phyloP scores from a whole-genome alignment of 2,113 vertebrate genomes.

The Podarcis raffonei region DNA sequence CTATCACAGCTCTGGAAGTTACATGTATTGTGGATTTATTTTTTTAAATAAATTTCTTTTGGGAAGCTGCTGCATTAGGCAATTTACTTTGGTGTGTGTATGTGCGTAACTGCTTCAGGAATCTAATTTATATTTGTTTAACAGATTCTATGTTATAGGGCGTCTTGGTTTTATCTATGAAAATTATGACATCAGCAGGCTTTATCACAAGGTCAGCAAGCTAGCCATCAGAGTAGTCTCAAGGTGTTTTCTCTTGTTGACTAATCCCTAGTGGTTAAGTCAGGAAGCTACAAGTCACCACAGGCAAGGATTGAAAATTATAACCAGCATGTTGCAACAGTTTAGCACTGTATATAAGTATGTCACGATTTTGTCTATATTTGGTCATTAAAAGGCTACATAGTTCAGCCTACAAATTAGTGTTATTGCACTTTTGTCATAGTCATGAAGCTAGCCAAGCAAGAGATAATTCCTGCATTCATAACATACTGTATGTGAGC shows the following conservation, averaged over 20 bases:
- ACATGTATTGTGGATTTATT: background rate
- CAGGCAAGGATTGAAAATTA: background rate
- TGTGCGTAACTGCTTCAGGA: background rate
- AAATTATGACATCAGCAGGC: background rate
- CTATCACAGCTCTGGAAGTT: background rate
- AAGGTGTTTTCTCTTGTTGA: conserved; percentile 9
- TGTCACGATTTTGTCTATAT: conserved; percentile 19
- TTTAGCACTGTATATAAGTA: background rate
- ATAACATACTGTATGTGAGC: background rate
- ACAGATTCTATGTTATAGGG: background rate
- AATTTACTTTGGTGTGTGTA: background rate
- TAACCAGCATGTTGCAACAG: too few species aligned
- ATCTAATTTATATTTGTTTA: conserved; percentile 15
- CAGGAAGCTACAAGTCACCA: conserved; percentile 13
- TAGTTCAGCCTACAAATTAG: background rate
- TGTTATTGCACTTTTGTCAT: conserved; percentile 6
- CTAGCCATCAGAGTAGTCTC: background rate
- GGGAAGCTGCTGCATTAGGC: background rate
- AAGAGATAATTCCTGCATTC: background rate
- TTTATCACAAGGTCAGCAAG: conserved; percentile 32
- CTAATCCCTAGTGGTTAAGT: conserved; percentile 1
- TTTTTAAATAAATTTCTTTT: background rate
- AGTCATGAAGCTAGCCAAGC: background rate
- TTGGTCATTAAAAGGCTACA: background rate
- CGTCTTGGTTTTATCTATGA: conserved; percentile 4